phyloP scores from a whole-genome alignment of 2,888 invertebrate species.

The Trichacis sp. region DNA sequence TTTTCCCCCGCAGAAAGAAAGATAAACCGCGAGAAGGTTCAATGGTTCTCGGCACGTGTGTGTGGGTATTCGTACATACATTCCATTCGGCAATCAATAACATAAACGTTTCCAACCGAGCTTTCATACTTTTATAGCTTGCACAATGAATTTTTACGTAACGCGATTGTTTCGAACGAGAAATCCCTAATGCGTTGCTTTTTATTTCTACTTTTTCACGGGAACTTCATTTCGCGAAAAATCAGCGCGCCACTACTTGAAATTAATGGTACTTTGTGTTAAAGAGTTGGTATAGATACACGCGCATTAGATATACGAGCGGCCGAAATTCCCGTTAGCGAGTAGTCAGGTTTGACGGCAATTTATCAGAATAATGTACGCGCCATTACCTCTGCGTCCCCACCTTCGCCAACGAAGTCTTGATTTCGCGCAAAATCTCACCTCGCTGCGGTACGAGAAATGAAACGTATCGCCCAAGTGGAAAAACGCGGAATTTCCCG shows the following conservation, averaged over 20 bases:
- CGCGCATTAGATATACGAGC: constrained; percentile 45
- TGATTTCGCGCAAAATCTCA: constrained; percentile 55
- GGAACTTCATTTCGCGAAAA: no score
- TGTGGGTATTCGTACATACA: constrained; percentile 16
- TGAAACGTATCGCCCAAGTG: neutral
- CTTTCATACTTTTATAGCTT: constrained; percentile 12
- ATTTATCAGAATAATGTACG: constrained; percentile 69
- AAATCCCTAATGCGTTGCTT: neutral
- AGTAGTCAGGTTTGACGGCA: constrained; percentile 65
- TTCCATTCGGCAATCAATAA: constrained; percentile 28
- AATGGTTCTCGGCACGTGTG: constrained; percentile 25
- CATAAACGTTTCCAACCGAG: constrained; percentile 17
- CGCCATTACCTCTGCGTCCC: constrained; percentile 66
- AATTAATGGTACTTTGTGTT: constrained; percentile 10
- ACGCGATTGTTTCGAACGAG: neutral
- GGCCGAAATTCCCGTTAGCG: constrained; percentile 56
- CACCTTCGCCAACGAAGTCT: constrained; percentile 61
- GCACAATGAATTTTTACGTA: constrained; percentile 1
- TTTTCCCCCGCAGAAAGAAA: constrained; percentile 26
- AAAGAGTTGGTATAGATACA: constrained; percentile 19
- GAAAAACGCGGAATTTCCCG: constrained; percentile 2
- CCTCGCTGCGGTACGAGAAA: constrained; percentile 7
- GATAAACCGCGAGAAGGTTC: constrained; percentile 31
- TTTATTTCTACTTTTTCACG: no score
- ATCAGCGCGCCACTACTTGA: neutral